Base-by-base conservation (phyloP, 2,797 vertebrate genomes). In the Sternarchorhynchus goeldii region DNA sequence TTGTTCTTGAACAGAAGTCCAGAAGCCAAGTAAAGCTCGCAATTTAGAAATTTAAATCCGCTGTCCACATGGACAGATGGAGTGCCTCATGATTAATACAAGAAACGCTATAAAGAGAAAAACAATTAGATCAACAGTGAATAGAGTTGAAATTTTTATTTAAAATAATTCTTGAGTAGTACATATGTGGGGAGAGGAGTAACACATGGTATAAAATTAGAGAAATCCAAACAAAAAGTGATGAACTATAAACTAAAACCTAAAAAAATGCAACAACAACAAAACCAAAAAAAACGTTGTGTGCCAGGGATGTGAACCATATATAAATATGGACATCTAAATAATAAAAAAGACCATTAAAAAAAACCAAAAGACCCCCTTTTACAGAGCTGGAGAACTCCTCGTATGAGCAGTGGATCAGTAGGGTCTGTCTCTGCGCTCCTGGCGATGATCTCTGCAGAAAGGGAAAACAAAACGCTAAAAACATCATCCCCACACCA, bases 271-370 rank as follows among this genome's bases (percentile, higher is more conserved):
- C 79, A 85, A 73, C 89, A 88, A 88, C 88, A 90, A 89, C 76
- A 86, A 81, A 76, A 76, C 86, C 86, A 73, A 66, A 81, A 75
- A 85, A 85, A 62, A 64, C 75, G 17, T 29, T 2, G 14, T 12
- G 84, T 82, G 80, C 82, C 76, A 88, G 78, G 84, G 88, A 89
- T 81, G 86, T 59, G 81, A 83, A 85, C 83, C 89, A 89, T 81
- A 41, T 91, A 95, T 95, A 94, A 95, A 94, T 94, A 96, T 93
- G 95, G 95, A 97, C 96, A 95, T 94, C 96, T 95, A 98, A 97
- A 96, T 97, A 50, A 50, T 12, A 45, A 45, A 45, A 50, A 50
- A 50, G 45, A 50, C 88, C 86, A 94, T 93, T 95, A 94, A 96
- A 97, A 94, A 96, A 94, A 50, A 50, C 4, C 1, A 36, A 36